A percentile compares a stretch with the other conserved stretches of the same genome.
These are phyloP conservation scores for Macrobrachium nipponense DNA, from an alignment of 1,140 invertebrate species.

Conservation along the genomic window DNA sequence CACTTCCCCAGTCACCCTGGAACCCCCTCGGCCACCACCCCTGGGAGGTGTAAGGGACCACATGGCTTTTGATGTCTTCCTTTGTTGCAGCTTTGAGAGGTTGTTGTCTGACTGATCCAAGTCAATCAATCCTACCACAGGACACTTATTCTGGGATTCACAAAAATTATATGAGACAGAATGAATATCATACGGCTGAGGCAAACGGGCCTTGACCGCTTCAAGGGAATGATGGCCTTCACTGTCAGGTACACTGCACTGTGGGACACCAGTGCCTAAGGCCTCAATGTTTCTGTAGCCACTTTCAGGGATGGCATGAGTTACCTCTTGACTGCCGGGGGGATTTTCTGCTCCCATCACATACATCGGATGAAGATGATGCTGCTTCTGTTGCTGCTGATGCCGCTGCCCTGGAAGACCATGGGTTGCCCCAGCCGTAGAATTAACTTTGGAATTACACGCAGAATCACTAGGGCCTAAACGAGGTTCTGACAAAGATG, in stretches of 20 bases:
- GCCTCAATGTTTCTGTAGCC: slow-evolving; percentile 22
- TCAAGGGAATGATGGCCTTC: slow-evolving; percentile 1
- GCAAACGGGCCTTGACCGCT: not conserved
- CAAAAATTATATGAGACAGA: slow-evolving; percentile 4
- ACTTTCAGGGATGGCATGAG: slow-evolving; percentile 21
- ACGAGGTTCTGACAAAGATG: no score
- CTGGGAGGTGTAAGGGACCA: slow-evolving; percentile 30
- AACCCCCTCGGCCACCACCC: slow-evolving; percentile 16
- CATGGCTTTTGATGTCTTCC: slow-evolving; percentile 37
- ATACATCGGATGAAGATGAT: no score
- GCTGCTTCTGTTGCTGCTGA: no score
- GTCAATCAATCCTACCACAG: slow-evolving; percentile 17
- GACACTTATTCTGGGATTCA: slow-evolving; percentile 17
- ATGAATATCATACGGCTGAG: slow-evolving; percentile 13
- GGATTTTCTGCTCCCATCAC: no score
- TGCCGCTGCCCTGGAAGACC: no score
- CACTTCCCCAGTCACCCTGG: slow-evolving; percentile 37
- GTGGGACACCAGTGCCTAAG: not conserved
- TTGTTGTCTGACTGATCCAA: slow-evolving; percentile 18
- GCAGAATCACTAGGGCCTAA: no score
- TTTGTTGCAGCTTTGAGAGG: not conserved
- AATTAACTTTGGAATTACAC: no score
- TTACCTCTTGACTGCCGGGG: no score
- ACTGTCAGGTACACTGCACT: slow-evolving; percentile 22
- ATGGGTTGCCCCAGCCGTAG: no score